Conservation (phyloP, 2,113 vertebrate species). For the Rhizomys pruinosus region DNA sequence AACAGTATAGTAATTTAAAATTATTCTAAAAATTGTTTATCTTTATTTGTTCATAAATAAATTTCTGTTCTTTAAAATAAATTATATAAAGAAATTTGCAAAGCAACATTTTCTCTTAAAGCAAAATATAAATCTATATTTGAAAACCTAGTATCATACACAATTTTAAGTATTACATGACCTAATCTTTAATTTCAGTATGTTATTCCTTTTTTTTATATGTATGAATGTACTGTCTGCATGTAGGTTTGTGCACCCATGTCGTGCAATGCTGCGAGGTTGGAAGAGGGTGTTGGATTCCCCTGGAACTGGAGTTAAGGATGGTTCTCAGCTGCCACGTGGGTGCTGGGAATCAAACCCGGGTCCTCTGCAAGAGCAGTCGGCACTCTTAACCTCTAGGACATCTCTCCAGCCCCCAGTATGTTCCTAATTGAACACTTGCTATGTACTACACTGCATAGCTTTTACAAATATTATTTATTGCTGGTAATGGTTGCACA, state of each 20-base stretch:
- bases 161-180: slow-evolving; percentile 9
- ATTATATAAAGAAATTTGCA: not conserved
- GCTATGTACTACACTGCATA: not conserved
- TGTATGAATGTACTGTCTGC: no score
- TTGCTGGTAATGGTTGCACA: not conserved
- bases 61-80: not conserved
- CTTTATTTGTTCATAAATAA: not conserved
- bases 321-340: no score
- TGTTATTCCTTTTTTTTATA: no score
- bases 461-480: not conserved
- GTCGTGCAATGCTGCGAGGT: no score
- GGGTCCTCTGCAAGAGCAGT: no score
- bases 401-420: no score
- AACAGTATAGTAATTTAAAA: no score
- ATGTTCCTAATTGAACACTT: not conserved
- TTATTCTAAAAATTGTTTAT: not conserved
- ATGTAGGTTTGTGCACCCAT: no score
- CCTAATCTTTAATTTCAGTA: not conserved
- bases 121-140: not conserved
- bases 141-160: slow-evolving; percentile 1
- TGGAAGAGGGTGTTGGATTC: no score
- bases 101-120: not conserved
- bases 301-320: no score
- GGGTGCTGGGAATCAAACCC: no score
- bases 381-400: no score